Percentiles rank a stretch among this genome's conserved stretches.
Evolutionary conservation across 2,888 invertebrate species (phyloP).

Genomic region (Oxystoma pomonae): DNA sequence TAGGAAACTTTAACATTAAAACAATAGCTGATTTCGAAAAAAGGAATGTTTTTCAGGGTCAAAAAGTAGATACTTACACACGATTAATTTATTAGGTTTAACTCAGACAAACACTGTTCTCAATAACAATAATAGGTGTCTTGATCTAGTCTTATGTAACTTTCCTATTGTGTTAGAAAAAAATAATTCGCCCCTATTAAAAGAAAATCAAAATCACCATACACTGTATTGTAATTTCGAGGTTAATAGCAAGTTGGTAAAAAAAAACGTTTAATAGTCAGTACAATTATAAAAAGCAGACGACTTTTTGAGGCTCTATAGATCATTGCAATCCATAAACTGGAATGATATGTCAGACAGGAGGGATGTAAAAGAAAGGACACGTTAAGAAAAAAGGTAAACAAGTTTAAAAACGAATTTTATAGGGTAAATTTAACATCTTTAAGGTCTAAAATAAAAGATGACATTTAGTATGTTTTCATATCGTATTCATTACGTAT

Average conservation of each 20-base stretch:
- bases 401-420: too few species aligned
- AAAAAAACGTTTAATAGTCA: conserved; percentile 7
- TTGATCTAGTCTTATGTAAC: neutral
- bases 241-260: neutral
- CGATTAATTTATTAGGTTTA: too few species aligned
- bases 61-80: too few species aligned
- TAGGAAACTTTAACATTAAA: too few species aligned
- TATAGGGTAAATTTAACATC: too few species aligned
- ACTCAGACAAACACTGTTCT: too few species aligned
- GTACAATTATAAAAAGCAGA: neutral
- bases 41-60: too few species aligned
- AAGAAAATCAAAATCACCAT: neutral
- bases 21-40: too few species aligned
- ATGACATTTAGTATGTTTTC: too few species aligned
- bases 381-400: too few species aligned
- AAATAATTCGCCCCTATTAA: neutral
- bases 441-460: too few species aligned
- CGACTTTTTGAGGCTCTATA: neutral
- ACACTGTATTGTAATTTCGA: neutral
- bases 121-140: neutral
- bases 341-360: neutral
- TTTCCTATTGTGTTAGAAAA: neutral
- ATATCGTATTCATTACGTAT: too few species aligned
- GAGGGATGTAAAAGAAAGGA: neutral
- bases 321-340: conserved; percentile 1